Base-by-base conservation (phyloP, 2,888 invertebrate genomes). In the Dione vanillae region DNA sequence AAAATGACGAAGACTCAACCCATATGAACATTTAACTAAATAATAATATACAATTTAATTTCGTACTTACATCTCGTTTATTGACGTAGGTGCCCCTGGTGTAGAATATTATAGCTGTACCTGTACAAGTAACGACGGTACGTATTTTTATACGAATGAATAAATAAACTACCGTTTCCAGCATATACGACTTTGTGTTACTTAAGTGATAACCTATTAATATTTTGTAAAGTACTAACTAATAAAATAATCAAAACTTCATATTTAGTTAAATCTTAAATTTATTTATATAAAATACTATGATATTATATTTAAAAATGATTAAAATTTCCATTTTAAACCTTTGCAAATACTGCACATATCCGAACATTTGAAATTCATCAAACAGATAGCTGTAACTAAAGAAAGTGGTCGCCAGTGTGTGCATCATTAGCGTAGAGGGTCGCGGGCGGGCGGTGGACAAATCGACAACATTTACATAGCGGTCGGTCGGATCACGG, bases 401-500 rank as follows among this genome's bases (percentile, higher is more conserved):
- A 61, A 68, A 66, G 56, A 65, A 70, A 68, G 61, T 51, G 62
- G 65, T 49, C 56, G 41, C 49, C 41, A 49, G 40, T 65, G 66
- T 54, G 65, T 66, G 51, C 47, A 59, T 74, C 69, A 71, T 74
- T 71, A 74, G 69, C 51, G 64, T 61, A 41, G 52, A 69, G 62
- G 65, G 51, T 47, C 64, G 62, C 47, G 69, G 61, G 73, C 67
- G 68, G 73, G 64, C 65, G 73, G n/a, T 67, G 68, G 75, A 76
- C 73, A 76, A 76, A 77, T 77, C 68, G 76, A 65, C 59, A 67
- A 67, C 70, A 75, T 76, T 76, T 72, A 72, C 74, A 76, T 76
- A 67, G 67, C 58, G 56, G 69, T 66, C 75, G 76, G 78, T 77
- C 40, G 62, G 58, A 81, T 79, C 79, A 75, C 69, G 78, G 76